Evolutionary conservation across 2,797 vertebrate species (phyloP), one percentile per base, ranked within the genome.

Genomic region (Podarcis lilfordi): DNA sequence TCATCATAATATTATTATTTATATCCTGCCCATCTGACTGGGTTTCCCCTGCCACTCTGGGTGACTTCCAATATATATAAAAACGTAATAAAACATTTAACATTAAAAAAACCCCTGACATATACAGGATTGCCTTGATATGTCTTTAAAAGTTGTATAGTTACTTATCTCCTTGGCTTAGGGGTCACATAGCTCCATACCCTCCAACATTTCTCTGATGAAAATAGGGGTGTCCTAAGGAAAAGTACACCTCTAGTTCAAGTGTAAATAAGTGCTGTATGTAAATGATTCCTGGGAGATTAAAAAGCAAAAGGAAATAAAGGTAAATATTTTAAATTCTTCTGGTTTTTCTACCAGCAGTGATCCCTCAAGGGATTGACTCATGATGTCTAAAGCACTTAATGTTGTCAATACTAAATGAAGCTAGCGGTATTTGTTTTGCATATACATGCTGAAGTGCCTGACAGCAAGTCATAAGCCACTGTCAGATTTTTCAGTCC

Each of bases 401-500:
- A 69, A 82, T 59, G 8, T 17, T 82, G 45, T 76, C 64, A 78
- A 27, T 69, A 43, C 55, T 27, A 35, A 82, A 78, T 27, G 74
- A 37, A 66, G 66, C 17, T 29, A 37, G 4, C 3, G 78, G 17
- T 68, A 19, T 66, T 68, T 27, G 59, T 45, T 84, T 85, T 80
- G 66, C 37, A 64, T 43, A 75, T 35, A 80, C 10, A 66, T 10
- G 37, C 29, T 11, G 55, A 80, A 19, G 37, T 66, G 23, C 69
- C 82, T 88, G 50, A 72, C 29, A 72, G 69, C 50, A 32, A 43
- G 37, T 72, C 13, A 8, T 79, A 37, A 71, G 75, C 45, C 23
- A 72, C 50, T 80, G 87, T 35, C 35, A 61, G 8, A 80, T 64
- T 32, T 68, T 84, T 80, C 66, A 72, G 76, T 84, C 76, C 82